These are phyloP conservation scores for Trochalopteron elliotii DNA, from an alignment of 2,113 vertebrate genomes.

Conservation along the genomic window DNA sequence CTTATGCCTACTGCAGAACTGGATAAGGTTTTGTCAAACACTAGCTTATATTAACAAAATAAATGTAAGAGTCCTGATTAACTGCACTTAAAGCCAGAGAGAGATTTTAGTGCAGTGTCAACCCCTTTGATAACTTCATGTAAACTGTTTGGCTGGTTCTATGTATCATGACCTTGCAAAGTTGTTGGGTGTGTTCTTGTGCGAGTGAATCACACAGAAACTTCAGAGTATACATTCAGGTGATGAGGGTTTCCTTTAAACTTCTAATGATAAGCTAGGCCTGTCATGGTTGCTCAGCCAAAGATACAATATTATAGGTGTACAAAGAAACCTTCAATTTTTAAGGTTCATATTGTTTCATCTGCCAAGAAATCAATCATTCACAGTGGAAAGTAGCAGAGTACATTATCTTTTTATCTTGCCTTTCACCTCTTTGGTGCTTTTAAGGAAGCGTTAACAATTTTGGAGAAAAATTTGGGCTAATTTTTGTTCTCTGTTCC, in stretches of 20 bases:
- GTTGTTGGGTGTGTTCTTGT: fast-evolving
- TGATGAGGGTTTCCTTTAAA: neutral
- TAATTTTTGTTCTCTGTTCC: neutral
- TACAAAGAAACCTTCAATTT: neutral
- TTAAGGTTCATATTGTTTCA: neutral
- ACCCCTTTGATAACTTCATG: neutral
- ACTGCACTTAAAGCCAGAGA: neutral
- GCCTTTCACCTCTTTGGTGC: neutral
- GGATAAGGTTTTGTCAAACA: neutral
- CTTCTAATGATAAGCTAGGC: neutral
- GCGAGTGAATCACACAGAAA: neutral
- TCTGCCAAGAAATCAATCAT: neutral
- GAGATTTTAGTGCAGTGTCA: neutral
- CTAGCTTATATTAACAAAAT: neutral
- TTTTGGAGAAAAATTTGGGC: neutral
- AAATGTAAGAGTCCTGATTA: neutral
- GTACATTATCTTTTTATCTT: neutral
- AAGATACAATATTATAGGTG: neutral
- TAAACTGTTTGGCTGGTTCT: neutral
- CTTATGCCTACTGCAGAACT: neutral
- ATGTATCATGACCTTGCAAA: neutral
- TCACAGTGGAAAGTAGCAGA: neutral
- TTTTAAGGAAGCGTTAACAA: neutral
- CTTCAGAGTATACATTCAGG: neutral
- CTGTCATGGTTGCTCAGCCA: neutral